These are phyloP conservation scores for Hemicrepidius hirtus DNA, from an alignment of 2,888 invertebrate species.

Conservation along the genomic window DNA sequence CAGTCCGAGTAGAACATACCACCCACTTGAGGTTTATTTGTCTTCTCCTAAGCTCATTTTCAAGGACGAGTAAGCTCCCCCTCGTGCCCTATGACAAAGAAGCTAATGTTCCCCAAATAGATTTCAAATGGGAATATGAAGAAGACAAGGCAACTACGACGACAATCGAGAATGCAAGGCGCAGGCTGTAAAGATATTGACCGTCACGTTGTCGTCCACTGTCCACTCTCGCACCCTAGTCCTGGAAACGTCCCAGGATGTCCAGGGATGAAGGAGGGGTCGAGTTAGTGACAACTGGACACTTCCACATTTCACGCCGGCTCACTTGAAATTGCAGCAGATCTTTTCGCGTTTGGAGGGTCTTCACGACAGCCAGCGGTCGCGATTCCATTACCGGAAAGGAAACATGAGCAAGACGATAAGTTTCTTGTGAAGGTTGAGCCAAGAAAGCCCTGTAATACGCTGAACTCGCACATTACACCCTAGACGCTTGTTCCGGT, in stretches of 20 bases:
- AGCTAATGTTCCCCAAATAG: slow-evolving; percentile 10
- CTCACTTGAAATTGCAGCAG: slow-evolving; percentile 62
- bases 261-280: slow-evolving; percentile 47
- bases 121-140: slow-evolving; percentile 37
- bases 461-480: slow-evolving; percentile 66
- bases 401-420: slow-evolving; percentile 30
- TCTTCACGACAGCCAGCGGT: slow-evolving; percentile 36
- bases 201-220: slow-evolving; percentile 51
- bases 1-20: neutral
- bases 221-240: slow-evolving; percentile 43
- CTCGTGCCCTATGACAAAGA: neutral
- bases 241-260: slow-evolving; percentile 45
- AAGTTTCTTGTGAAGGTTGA: slow-evolving; percentile 20
- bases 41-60: slow-evolving; percentile 1
- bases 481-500: slow-evolving; percentile 62
- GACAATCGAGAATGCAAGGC: slow-evolving; percentile 54
- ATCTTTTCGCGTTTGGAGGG: slow-evolving; percentile 37
- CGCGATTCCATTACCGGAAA: slow-evolving; percentile 17
- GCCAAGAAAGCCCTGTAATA: slow-evolving; percentile 59
- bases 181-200: slow-evolving; percentile 62
- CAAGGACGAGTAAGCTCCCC: neutral
- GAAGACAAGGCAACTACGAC: slow-evolving; percentile 38
- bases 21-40: slow-evolving; percentile 3
- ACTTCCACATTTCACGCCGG: slow-evolving; percentile 64
- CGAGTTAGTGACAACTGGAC: slow-evolving; percentile 65